A percentile compares a stretch with the other conserved stretches of the same genome.
Evolutionary conservation across 2,888 invertebrate genomes (phyloP).

Genomic region (Cinara cedri): DNA sequence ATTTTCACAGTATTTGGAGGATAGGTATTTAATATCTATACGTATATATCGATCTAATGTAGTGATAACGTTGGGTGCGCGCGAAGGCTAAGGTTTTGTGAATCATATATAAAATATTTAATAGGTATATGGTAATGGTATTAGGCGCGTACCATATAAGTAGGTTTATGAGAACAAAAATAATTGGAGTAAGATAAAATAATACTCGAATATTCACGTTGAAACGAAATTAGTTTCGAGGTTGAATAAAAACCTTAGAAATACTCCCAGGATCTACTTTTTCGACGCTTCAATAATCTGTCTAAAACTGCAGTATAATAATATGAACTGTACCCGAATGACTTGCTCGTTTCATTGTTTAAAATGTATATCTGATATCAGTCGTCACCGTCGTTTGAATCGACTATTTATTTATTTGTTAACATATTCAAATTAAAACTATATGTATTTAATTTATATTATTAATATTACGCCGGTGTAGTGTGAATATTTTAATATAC

Average conservation of each 20-base stretch:
- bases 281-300: background rate
- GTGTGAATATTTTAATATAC: too few species aligned
- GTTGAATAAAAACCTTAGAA: background rate
- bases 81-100: background rate
- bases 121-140: background rate
- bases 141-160: background rate
- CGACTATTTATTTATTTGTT: background rate
- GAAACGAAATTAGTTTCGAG: constrained; percentile 12
- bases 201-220: constrained; percentile 6
- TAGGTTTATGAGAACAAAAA: background rate
- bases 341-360: constrained; percentile 4
- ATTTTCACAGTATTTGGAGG: background rate
- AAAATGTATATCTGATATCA: background rate
- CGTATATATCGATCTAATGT: background rate
- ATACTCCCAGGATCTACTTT: background rate
- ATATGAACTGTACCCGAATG: background rate
- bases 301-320: too few species aligned
- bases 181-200: background rate
- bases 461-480: too few species aligned
- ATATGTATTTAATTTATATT: too few species aligned
- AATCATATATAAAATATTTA: too few species aligned
- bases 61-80: background rate
- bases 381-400: background rate
- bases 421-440: too few species aligned
- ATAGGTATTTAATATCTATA: background rate